phyloP scores from a whole-genome alignment of 2,113 vertebrate genomes.

The Perca fluviatilis region DNA sequence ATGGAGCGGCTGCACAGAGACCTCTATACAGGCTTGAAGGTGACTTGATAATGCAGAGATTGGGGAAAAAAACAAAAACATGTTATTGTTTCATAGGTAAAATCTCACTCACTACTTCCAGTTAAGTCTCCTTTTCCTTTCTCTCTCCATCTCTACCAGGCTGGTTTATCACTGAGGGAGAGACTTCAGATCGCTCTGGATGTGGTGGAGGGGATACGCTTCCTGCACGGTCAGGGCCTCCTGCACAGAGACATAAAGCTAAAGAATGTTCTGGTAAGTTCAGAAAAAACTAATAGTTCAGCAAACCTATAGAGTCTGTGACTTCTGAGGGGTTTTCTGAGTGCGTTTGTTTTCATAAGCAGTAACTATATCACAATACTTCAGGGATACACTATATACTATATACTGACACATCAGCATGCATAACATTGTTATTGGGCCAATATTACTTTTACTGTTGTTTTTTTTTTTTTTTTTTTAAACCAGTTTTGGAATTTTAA shows the following conservation, averaged over 20 bases:
- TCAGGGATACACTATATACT: neutral
- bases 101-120: neutral
- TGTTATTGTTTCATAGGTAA: neutral
- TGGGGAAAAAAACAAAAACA: neutral
- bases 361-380: neutral
- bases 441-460: too few relatives aligned
- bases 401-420: too few relatives aligned
- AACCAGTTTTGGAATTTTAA: too few relatives aligned
- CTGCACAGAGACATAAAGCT: conserved; percentile 97
- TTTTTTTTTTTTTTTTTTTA: too few relatives aligned
- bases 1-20: conserved; percentile 97
- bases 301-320: neutral
- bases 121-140: neutral
- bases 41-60: conserved; percentile 51
- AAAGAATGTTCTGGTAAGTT: conserved; percentile 97
- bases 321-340: neutral
- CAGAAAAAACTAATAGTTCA: neutral
- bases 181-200: conserved; percentile 95
- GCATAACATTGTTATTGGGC: too few relatives aligned
- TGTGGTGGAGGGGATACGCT: conserved; percentile 97
- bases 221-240: conserved; percentile 96
- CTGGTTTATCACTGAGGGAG: conserved; percentile 89
- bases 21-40: conserved; percentile 97
- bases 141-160: conserved; percentile 73
- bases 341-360: neutral